Evolutionary conservation across 2,888 invertebrate genomes (phyloP).

Genomic region (Pollenia labialis): DNA sequence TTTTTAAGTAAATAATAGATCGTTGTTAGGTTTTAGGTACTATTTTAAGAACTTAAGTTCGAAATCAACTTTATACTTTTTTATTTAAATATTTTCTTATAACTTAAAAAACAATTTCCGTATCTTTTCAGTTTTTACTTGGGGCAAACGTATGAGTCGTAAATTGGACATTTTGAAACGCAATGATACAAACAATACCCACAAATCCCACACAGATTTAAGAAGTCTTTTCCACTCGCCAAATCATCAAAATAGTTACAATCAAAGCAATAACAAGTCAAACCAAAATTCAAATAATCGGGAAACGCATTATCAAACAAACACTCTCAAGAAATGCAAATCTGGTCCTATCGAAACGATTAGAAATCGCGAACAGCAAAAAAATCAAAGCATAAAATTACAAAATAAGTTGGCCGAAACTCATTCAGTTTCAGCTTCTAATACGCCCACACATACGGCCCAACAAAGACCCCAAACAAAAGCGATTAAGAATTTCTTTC

Average conservation of each 20-base stretch:
- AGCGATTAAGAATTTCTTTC: conserved; percentile 89
- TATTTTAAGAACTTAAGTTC: no score
- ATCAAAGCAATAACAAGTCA: conserved; percentile 68
- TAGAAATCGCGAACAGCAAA: conserved; percentile 79
- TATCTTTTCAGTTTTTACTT: conserved; percentile 87
- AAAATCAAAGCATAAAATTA: conserved; percentile 73
- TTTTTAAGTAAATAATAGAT: no score
- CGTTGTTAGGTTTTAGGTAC: no score
- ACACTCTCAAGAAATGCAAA: conserved; percentile 85
- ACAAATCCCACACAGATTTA: conserved; percentile 85
- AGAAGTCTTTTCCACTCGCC: conserved; percentile 84
- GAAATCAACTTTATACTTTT: no score
- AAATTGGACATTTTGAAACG: conserved; percentile 90
- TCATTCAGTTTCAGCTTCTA: conserved; percentile 40
- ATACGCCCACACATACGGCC: conserved; percentile 70
- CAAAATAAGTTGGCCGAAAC: conserved; percentile 61
- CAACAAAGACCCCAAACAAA: conserved; percentile 83
- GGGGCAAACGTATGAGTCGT: conserved; percentile 92
- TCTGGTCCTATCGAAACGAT: conserved; percentile 86
- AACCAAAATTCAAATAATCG: conserved; percentile 60
- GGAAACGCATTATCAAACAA: conserved; percentile 76
- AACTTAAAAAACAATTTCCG: neutral
- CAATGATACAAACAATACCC: conserved; percentile 84
- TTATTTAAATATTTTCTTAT: neutral
- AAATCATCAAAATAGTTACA: conserved; percentile 76